Percentiles rank a stretch among this genome's conserved stretches.
Conservation (phyloP, 1,140 invertebrate species). For the Atta cephalotes region DNA sequence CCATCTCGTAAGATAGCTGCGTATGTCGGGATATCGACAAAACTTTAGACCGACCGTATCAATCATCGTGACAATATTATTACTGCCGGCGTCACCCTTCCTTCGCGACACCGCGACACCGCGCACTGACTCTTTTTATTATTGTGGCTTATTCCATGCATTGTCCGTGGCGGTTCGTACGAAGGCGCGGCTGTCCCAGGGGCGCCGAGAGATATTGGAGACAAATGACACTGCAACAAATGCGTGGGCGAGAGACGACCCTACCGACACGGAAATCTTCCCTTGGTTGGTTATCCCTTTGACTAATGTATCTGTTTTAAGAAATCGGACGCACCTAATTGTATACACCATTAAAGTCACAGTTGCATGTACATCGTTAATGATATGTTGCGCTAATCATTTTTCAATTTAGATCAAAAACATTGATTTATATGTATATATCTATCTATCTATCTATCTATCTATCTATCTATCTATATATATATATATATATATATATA, state of each 20-base stretch:
- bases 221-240: constrained; percentile 86
- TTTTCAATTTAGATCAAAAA: constrained; percentile 16
- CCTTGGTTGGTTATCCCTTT: constrained; percentile 53
- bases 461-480: no score
- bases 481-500: no score
- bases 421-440: not conserved
- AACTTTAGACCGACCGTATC: constrained; percentile 60
- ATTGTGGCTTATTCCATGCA: constrained; percentile 84
- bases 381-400: not conserved
- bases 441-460: no score
- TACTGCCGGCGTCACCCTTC: constrained; percentile 64
- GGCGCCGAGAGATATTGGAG: constrained; percentile 84
- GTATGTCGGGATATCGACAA: constrained; percentile 53
- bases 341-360: constrained; percentile 2
- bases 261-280: constrained; percentile 60
- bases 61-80: constrained; percentile 65
- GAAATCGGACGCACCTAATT: constrained; percentile 59
- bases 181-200: constrained; percentile 68
- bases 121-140: constrained; percentile 81
- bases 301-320: constrained; percentile 64
- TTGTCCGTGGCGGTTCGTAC: constrained; percentile 75
- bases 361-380: constrained; percentile 28
- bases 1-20: constrained; percentile 58
- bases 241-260: constrained; percentile 80
- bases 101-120: constrained; percentile 68